phyloP scores from a whole-genome alignment of 2,113 vertebrate genomes.

The Siphamia tubifer region DNA sequence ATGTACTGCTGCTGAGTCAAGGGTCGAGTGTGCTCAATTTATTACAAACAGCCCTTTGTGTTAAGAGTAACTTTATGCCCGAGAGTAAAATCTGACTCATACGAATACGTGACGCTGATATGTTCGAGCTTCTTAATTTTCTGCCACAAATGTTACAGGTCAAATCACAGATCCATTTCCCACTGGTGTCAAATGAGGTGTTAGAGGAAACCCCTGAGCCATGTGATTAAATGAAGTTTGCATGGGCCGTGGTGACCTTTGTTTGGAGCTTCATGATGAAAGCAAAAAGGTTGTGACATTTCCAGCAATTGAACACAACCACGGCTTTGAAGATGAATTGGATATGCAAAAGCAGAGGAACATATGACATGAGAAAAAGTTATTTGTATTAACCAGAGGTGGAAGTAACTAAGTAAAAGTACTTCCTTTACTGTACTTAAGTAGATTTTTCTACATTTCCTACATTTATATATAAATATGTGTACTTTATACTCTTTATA shows the following conservation, averaged over 20 bases:
- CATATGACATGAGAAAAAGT: neutral
- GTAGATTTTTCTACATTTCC: too few species aligned
- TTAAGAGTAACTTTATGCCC: neutral
- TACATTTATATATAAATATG: too few species aligned
- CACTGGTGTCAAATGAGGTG: neutral
- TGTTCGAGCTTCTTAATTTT: neutral
- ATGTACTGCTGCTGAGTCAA: neutral
- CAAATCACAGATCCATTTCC: neutral
- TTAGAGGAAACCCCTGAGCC: conserved; percentile 1
- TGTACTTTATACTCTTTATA: too few species aligned
- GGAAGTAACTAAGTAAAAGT: too few species aligned
- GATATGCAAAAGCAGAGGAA: neutral
- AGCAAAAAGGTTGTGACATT: conserved; percentile 34
- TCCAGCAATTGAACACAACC: neutral
- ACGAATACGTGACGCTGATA: conserved; percentile 5
- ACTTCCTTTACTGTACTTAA: too few species aligned
- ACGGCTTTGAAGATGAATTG: neutral
- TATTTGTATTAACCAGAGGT: too few species aligned
- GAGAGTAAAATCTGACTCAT: neutral
- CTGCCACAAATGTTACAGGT: neutral
- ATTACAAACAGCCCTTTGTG: neutral
- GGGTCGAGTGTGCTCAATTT: neutral
- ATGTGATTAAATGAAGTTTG: neutral
- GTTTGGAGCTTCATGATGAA: neutral
- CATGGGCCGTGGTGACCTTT: conserved; percentile 16